Evolutionary conservation across 2,888 invertebrate species (phyloP), one percentile per base, ranked within the genome.

Genomic region (Agonopterix subpropinquella): DNA sequence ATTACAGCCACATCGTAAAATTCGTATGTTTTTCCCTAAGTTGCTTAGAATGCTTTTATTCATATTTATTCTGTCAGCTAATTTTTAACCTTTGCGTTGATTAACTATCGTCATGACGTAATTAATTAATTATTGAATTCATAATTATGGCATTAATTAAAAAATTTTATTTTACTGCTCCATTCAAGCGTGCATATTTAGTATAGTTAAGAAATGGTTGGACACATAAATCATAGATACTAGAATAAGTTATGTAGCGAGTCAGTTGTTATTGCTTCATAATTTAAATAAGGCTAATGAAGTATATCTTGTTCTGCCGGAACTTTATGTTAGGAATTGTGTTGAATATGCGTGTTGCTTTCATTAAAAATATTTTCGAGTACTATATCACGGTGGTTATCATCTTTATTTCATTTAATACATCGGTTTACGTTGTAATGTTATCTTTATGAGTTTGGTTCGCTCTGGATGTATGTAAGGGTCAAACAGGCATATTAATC

Each of bases 41-140:
- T 55, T 57, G 56, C 55, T 57, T 57, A 55, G 57, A 58, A 57
- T 57, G 49, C 61, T 63, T 65, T 53, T 59, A 74, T 75, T 80
- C 68, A 81, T 78, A 73, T 72, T 70, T 65, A 62, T 58, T 67
- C 67, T 78, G 77, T 76, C 78, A 78, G 74, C 70, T 77, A 74
- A 78, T 81, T 81, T 76, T 77, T 73, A 73, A 73, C 68, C 67
- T 68, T 75, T 67, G 68, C 70, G 70, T 76, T 82, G 79, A 84
- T 81, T 77, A 70, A 81, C 77, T 70, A 73, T 67, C 73, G 72
- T 79, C 70, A 72, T 70, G 76, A 77, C 75, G 64, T 80, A 74
- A 81, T 83, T 80, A 82, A 84, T 84, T 82, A 83, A 84, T 80
- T 76, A 78, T 73, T 66, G 72, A 68, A 77, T 77, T 72, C 64